Base-by-base conservation (phyloP, 2,888 invertebrate species). In the Thumatha senex region DNA sequence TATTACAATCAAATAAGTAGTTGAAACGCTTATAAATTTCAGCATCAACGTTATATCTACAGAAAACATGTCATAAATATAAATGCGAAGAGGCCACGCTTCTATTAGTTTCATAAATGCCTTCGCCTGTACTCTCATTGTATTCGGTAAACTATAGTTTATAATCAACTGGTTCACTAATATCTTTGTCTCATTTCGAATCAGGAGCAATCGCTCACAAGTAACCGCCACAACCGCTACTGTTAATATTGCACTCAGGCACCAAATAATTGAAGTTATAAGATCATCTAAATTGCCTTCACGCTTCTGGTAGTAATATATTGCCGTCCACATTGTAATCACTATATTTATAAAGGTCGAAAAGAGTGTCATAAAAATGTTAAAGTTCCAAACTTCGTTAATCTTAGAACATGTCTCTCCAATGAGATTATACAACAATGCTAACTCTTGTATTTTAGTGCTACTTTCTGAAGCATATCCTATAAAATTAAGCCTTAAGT, bases 1-100 rank as follows among this genome's bases (percentile, higher is more conserved):
- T 30, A 86, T 78, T 15, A 88, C 75, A 63, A 89, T 85, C 43
- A 87, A 74, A 59, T 86, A 88, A 0, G 87, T 85, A 0, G 86
- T 84, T 12, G 84, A 78, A 7, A 86, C 79, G 56, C 83, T 86
- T 34, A 86, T 76, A 51, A 86, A 88, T 47, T 86, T 86, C 9
- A 87, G 63, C 67, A 86, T 78, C 4, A 89, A 58, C 2, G 82
- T 82, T 12, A 87, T 76, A 56, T 89, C 84, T 2, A 89, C 74
- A 7, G 80, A 73, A 56, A 86, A 82, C 82, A 88, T 82, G 47
- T 85, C 80, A 46, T 80, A 88, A 2, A 83, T 66, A 15, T 62
- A 74, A 7, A 84, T 70, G 0, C 65, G 63, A n/a, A 84, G 55
- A 1, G 82, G 75, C 83, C 84, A 86, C 0, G 81, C 76, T 33